A percentile compares a stretch with the other conserved stretches of the same genome.
phyloP scores from a whole-genome alignment of 2,888 invertebrate species.

The Zygothrica quintamaculata region DNA sequence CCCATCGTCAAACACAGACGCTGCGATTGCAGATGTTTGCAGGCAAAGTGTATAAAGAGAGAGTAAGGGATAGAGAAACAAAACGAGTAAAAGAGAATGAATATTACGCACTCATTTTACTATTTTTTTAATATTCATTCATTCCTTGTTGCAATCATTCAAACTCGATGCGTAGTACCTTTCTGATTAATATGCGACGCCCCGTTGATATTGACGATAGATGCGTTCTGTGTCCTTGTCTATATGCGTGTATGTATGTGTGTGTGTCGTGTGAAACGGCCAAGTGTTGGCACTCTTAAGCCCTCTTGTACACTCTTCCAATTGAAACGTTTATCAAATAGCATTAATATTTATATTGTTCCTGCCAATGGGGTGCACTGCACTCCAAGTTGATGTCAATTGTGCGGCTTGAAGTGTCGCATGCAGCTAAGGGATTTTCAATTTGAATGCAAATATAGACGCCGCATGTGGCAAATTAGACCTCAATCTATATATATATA shows the following conservation, averaged over 20 bases:
- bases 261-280: constrained; percentile 67
- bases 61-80: constrained; percentile 8
- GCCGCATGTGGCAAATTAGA: constrained; percentile 78
- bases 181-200: constrained; percentile 74
- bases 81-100: constrained; percentile 14
- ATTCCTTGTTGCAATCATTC: constrained; percentile 20
- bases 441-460: constrained; percentile 59
- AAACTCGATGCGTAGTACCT: constrained; percentile 35
- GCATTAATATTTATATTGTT: constrained; percentile 78
- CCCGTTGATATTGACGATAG: constrained; percentile 49
- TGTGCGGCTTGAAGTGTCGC: constrained; percentile 60
- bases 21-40: constrained; percentile 41
- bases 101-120: constrained; percentile 46
- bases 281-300: constrained; percentile 66
- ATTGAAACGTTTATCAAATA: constrained; percentile 79
- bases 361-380: constrained; percentile 36
- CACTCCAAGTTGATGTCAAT: constrained; percentile 49
- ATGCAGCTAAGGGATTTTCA: constrained; percentile 45
- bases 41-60: neutral
- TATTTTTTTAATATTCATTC: constrained; percentile 15
- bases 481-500: constrained; percentile 45
- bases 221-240: constrained; percentile 1
- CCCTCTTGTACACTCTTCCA: constrained; percentile 36
- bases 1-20: constrained; percentile 38
- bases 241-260: constrained; percentile 12